Evolutionary conservation across 2,113 vertebrate genomes (phyloP), one percentile per base, ranked within the genome.

Genomic region (Chaenogobius annularis): DNA sequence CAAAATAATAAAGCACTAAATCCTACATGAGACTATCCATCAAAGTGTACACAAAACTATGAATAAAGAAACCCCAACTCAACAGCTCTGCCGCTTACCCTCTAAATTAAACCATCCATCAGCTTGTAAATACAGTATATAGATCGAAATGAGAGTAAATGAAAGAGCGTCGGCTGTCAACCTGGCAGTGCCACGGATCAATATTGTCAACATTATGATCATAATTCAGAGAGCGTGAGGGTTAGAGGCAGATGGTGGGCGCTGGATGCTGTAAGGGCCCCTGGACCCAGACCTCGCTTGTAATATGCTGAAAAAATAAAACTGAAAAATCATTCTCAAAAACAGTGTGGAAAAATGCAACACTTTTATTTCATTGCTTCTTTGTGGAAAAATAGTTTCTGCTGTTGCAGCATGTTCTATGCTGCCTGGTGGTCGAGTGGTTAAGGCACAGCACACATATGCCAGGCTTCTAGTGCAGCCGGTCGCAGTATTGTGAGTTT

Each of bases 101-200:
- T 81, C 80, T 44, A 70, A 82, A 86, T 79, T 52, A 78, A 81
- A 81, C 64, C 68, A 44, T 61, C 76, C 35, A 43, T 64, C 35
- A 52, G 20, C 70, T 43, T 78, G 87, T 78, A 82, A 68, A 78
- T 80, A 72, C 66, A 47, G 63, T 66, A 22, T 66, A 47, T 1
- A 37, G 46, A 62, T 72, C 48, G 59, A 79, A 78, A 83, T 81
- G 43, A 59, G 5, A 78, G 55, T 47, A 61, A 74, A 73, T 81
- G 58, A 83, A 81, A 59, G 23, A 68, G 35, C 5, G 70, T 82
- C 81, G 73, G 72, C 79, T 56, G 80, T 74, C 72, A 72, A 69
- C 62, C 71, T 74, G 68, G 67, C 74, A 77, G 72, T 69, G 17
- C 5, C 48, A 47, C 47, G 56, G 69, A 89, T 88, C 83, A 72